Evolutionary conservation across 2,797 vertebrate species (phyloP).

Genomic region (Muraenolepis orangiensis): DNA sequence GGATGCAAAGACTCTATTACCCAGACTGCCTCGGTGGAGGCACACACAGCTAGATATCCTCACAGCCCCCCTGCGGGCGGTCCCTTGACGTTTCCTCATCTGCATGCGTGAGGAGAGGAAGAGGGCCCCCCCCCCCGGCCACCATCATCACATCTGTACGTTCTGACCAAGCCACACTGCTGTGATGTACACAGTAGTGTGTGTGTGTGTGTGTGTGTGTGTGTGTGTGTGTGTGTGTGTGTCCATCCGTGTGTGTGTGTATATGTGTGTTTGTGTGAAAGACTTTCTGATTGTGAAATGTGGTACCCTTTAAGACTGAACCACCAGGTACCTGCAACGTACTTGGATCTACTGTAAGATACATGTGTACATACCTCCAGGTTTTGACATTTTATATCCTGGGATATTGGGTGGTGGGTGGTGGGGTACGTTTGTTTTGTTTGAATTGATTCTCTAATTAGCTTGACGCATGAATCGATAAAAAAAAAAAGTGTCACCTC

Average conservation of each 20-base stretch:
- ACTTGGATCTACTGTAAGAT: conserved; percentile 39
- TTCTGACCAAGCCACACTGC: conserved; percentile 14
- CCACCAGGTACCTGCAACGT: conserved; percentile 14
- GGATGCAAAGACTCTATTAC: conserved; percentile 27
- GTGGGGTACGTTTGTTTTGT: conserved; percentile 8
- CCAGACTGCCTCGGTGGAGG: conserved; percentile 9
- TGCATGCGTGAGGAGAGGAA: conserved; percentile 56
- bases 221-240: conserved; percentile 21
- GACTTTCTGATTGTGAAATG: conserved; percentile 18
- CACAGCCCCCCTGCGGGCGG: neutral
- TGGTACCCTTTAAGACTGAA: conserved; percentile 26
- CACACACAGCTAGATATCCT: neutral
- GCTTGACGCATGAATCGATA: neutral
- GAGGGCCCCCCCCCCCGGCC: neutral
- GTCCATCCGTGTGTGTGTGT: conserved; percentile 10
- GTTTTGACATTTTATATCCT: conserved; percentile 19
- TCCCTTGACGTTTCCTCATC: conserved; percentile 5
- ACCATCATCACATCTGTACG: conserved; percentile 18
- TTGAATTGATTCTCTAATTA: neutral
- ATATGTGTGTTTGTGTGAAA: conserved; percentile 31
- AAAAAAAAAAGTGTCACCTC: neutral
- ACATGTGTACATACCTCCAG: conserved; percentile 48
- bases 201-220: neutral
- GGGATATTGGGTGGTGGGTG: conserved; percentile 21
- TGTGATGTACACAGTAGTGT: neutral